Base-by-base conservation (phyloP, 2,797 vertebrate species). In the Hemitrygon akajei region DNA sequence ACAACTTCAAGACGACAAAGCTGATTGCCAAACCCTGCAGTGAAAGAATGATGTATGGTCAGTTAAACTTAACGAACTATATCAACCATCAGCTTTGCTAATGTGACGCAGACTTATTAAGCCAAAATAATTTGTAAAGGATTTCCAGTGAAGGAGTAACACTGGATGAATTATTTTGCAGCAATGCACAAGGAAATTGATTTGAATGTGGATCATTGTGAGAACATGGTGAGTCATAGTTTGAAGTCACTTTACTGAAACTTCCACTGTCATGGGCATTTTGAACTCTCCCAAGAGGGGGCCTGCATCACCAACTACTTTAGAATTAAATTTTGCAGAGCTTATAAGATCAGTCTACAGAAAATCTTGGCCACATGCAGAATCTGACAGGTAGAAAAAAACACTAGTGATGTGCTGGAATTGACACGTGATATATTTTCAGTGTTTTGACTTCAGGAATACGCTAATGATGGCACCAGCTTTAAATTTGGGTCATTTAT, bases 1-100 rank as follows among this genome's bases (percentile, higher is more conserved):
- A 37, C 40, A 56, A 7, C 20, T 82, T 82, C 20, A 22, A 86
- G 56, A 37, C 7, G 34, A 89, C 34, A 37, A 63, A 20, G 16
- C 63, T 89, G n/a, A 69, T 86, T 89, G 63, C 60, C 66, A 63
- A 69, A 69, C 86, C 69, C 63, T 69, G 86, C 63, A 69, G 60
- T 22, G 60, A 69, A 89, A 89, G 86, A 89, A 89, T 69, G n/a
- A 69, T 69, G 86, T 66, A 89, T 89, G 34, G 63, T 89, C 60
- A 89, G 60, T 89, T 63, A 66, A 18, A 20, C 86, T 66, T 37
- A 89, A 89, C 37, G 86, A 89, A 89, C 60, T 22, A 69, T 63
- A 89, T 89, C 86, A 69, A 89, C 63, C 86, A 89, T 89, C 63
- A 69, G 18, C 66, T 89, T 69, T 89, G 6, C 86, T 69, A 89